Base-by-base conservation (phyloP, 2,888 invertebrate species). In the Chymomyza amoena region DNA sequence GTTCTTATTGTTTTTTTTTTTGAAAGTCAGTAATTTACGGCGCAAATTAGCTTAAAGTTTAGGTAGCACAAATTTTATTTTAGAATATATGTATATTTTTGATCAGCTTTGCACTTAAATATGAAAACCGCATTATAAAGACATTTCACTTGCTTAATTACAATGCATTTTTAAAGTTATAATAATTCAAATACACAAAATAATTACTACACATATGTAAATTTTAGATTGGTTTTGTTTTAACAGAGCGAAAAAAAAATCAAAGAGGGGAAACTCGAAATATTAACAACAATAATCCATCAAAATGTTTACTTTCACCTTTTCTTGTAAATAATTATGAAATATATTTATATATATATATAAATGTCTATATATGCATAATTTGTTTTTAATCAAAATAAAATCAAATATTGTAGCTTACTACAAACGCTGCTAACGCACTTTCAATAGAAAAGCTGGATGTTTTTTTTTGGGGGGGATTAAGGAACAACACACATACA, bases 261-360 rank as follows among this genome's bases (percentile, higher is more conserved):
- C 76, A 79, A 45, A 45, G 39, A 45, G 39, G 39, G 39, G 13
- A 45, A 13, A 45, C 39, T 45, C 39, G 39, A 45, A 45, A 45
- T 54, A 18, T 54, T 76, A 81, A 81, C 81, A 85, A 82, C 72
- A 87, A 85, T 61, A 80, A 88, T 80, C 83, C 84, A 89, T 82
- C 88, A 88, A 87, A 70, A 76, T 83, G 87, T 81, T 89, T 89
- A 89, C 85, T 89, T 89, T 90, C 89, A 88, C 89, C 90, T 89
- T 87, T 82, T 80, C 75, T 83, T 82, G 80, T 71, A 78, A 85
- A 73, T 82, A 45, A 13, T 45, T 45, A 45, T 45, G 39, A 45
- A 45, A 45, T 45, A 45, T 45, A 45, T 45, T 45, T 45, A 45
- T 45, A 54, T 54, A 68, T 52, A 68, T 68, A 61, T 64, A 64